A percentile compares a stretch with the other conserved stretches of the same genome.
phyloP scores from a whole-genome alignment of 2,797 vertebrate species.

The Galagoides demidoff region DNA sequence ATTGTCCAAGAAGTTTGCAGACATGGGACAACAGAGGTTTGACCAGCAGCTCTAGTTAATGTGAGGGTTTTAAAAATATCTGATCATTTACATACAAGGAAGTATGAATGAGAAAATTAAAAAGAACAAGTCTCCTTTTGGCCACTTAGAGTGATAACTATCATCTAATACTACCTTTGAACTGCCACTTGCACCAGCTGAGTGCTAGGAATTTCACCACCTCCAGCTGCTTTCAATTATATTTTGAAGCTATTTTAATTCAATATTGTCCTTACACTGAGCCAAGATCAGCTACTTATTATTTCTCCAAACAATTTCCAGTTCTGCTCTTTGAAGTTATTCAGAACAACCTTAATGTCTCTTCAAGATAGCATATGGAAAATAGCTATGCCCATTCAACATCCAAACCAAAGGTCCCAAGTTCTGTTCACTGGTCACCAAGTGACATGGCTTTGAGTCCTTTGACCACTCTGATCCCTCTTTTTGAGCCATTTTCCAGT shows the following conservation, averaged over 20 bases:
- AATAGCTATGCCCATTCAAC: neutral
- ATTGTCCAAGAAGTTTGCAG: neutral
- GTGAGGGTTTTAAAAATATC: conserved; percentile 23
- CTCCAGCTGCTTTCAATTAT: neutral
- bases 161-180: conserved; percentile 18
- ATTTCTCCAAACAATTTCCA: conserved; percentile 12
- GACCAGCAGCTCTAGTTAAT: neutral
- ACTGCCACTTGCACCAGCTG: neutral
- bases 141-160: neutral
- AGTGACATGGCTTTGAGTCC: neutral
- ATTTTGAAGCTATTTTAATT: conserved; percentile 56
- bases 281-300: conserved; percentile 35
- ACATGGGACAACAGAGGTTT: neutral
- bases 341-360: neutral
- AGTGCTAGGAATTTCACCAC: neutral
- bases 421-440: neutral
- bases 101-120: neutral
- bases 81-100: conserved; percentile 28
- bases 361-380: conserved; percentile 12
- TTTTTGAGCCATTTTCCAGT: neutral
- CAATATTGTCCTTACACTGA: neutral
- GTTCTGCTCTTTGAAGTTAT: neutral
- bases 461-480: neutral
- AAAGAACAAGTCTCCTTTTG: neutral
- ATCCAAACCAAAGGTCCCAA: neutral